Conservation (phyloP, 2,113 vertebrate species). For the Lamprotornis superbus region DNA sequence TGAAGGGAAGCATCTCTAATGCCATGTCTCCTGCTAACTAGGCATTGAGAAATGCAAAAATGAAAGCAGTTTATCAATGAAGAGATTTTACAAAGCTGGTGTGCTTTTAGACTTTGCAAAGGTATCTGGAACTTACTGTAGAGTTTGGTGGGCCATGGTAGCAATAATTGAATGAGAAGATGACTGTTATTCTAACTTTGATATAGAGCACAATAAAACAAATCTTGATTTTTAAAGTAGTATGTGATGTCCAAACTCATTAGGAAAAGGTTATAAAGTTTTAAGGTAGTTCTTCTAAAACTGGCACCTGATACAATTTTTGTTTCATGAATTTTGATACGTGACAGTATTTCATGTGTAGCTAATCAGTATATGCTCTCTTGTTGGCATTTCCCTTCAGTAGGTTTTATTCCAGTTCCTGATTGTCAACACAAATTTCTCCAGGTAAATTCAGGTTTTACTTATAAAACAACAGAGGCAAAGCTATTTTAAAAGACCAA, state of each 20-base stretch:
- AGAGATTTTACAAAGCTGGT: not conserved
- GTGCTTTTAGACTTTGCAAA: not conserved
- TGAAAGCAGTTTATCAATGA: not conserved
- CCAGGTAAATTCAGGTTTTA: not conserved
- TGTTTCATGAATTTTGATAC: not conserved
- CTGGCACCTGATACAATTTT: not conserved
- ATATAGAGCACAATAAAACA: not conserved
- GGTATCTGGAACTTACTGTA: not conserved
- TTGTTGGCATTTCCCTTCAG: not conserved
- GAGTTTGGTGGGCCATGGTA: not conserved
- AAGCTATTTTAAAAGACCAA: not conserved
- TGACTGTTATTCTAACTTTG: not conserved
- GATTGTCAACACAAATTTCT: not conserved
- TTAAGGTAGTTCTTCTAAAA: not conserved
- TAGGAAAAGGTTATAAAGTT: not conserved
- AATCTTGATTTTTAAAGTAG: not conserved
- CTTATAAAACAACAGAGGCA: not conserved
- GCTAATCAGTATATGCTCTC: not conserved
- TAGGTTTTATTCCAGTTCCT: not conserved
- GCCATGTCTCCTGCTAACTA: not conserved
- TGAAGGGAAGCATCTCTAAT: not conserved
- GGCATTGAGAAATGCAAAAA: not conserved
- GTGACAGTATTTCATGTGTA: not conserved
- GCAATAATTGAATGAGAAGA: not conserved
- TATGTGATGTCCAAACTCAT: not conserved